Percentiles rank a stretch among this genome's conserved stretches.
Conservation (phyloP, 2,888 invertebrate genomes). For the Ligdia adustata region DNA sequence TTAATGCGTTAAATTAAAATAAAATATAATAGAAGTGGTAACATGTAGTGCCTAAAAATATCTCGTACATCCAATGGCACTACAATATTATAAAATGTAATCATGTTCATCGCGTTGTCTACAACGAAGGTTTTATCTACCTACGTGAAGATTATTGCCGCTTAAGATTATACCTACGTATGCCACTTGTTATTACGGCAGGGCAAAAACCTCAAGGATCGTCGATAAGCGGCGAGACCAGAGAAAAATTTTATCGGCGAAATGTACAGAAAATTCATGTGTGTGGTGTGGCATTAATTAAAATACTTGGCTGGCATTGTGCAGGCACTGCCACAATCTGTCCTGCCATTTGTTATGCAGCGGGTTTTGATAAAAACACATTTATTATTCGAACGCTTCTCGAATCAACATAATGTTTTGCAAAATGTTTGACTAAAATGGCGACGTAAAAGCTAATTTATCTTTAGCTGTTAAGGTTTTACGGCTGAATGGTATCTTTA, state of each 20-base stretch:
- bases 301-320: constrained; percentile 64
- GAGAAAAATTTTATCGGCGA: constrained; percentile 59
- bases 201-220: constrained; percentile 33
- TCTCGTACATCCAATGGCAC: no score
- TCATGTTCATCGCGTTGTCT: constrained; percentile 3
- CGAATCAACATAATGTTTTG: constrained; percentile 40
- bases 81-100: constrained; percentile 7
- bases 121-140: constrained; percentile 8
- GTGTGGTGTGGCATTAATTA: constrained; percentile 69
- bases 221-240: constrained; percentile 40
- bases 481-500: not conserved
- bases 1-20: no score
- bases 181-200: constrained; percentile 11
- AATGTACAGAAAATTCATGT: constrained; percentile 65
- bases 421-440: constrained; percentile 39
- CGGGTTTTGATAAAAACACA: constrained; percentile 51
- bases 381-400: constrained; percentile 42
- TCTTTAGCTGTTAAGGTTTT: constrained; percentile 11
- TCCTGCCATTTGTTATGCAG: constrained; percentile 47
- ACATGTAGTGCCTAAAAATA: no score
- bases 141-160: constrained; percentile 1
- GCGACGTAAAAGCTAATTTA: constrained; percentile 20
- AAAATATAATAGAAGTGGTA: no score
- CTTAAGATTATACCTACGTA: constrained; percentile 7
- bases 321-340: constrained; percentile 56